Conservation (phyloP, 2,888 invertebrate species). For the Amblyjoppa fuscipennis region DNA sequence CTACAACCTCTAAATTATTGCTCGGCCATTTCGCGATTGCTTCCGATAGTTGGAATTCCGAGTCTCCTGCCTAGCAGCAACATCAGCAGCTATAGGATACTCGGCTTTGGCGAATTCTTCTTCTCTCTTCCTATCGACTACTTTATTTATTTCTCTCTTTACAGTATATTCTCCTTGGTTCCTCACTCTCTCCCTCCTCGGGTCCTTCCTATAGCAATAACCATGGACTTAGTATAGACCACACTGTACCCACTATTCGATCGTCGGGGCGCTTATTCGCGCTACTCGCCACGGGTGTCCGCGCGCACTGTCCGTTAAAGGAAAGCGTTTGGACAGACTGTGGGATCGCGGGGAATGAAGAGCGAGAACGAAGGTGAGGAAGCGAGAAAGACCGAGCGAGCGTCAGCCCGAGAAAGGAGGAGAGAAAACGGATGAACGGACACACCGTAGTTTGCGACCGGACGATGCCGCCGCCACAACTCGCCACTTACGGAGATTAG, state of each 20-base stretch:
- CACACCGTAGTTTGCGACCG: constrained; percentile 56
- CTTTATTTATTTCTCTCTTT: constrained; percentile 62
- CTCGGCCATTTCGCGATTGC: constrained; percentile 81
- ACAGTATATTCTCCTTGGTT: constrained; percentile 45
- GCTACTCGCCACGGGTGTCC: constrained; percentile 70
- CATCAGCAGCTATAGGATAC: constrained; percentile 77
- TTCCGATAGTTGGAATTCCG: constrained; percentile 82
- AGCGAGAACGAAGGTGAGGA: constrained; percentile 47
- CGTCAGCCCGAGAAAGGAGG: constrained; percentile 11
- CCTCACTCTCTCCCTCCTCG: constrained; percentile 26
- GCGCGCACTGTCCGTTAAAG: constrained; percentile 70
- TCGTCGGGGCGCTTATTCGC: constrained; percentile 65
- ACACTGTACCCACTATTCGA: constrained; percentile 48
- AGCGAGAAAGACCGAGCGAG: neutral
- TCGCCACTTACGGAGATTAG: constrained; percentile 69
- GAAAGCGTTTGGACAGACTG: constrained; percentile 74
- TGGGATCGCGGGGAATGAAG: constrained; percentile 70
- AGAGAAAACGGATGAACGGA: constrained; percentile 61
- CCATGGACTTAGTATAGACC: constrained; percentile 34
- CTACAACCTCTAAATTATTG: constrained; percentile 79
- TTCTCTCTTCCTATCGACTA: constrained; percentile 68
- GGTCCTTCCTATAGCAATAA: constrained; percentile 39
- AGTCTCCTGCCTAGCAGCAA: constrained; percentile 74
- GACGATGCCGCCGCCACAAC: constrained; percentile 58
- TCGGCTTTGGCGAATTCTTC: constrained; percentile 72